Conservation (phyloP, 2,797 vertebrate species). For the Otolemur crassicaudatus region DNA sequence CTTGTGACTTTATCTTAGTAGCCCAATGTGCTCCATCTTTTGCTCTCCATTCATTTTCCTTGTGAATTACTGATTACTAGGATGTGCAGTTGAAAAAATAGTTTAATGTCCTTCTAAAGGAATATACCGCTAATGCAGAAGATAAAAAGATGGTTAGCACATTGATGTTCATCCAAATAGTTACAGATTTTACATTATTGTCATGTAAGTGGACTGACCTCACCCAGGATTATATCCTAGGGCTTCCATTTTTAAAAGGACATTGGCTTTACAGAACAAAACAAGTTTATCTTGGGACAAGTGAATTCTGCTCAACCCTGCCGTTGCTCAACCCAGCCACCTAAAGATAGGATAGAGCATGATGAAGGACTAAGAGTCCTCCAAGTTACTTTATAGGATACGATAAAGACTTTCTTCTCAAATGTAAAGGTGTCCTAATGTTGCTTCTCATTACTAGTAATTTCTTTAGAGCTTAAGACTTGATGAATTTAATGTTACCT, state of each 20-base stretch:
- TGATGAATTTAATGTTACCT: conserved; percentile 62
- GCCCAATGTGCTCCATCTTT: background rate
- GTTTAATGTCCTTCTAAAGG: conserved; percentile 2
- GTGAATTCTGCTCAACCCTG: background rate
- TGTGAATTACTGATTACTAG: background rate
- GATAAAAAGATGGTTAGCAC: background rate
- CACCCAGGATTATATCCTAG: background rate
- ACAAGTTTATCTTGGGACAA: background rate
- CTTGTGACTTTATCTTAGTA: background rate
- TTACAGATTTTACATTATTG: background rate
- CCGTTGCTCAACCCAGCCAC: background rate
- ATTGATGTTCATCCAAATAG: background rate
- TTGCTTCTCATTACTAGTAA: background rate
- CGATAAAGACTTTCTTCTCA: background rate
- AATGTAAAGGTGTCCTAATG: background rate
- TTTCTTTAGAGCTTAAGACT: conserved; percentile 6
- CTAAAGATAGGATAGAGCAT: background rate
- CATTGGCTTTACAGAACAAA: background rate
- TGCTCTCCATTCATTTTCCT: background rate
- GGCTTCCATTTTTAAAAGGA: background rate
- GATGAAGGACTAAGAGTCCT: background rate
- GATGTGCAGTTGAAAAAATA: background rate
- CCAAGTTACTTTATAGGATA: background rate
- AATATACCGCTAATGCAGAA: background rate
- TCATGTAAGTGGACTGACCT: background rate